Evolutionary conservation across 2,888 invertebrate genomes (phyloP).

Genomic region (Pyralis farinalis): DNA sequence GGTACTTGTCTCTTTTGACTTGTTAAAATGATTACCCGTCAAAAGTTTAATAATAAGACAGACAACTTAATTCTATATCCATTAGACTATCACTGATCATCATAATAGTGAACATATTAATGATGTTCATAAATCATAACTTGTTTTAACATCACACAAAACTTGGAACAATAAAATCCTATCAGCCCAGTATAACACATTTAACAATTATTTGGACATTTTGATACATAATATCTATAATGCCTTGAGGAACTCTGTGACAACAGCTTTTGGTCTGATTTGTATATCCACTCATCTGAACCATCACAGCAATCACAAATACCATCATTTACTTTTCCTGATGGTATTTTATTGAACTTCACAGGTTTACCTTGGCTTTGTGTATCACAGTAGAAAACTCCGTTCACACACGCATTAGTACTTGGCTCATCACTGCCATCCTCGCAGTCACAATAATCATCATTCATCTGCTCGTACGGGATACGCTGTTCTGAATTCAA

Average conservation of each 20-base stretch:
- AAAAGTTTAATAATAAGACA: too few relatives aligned
- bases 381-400: slow-evolving; percentile 89
- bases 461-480: slow-evolving; percentile 82
- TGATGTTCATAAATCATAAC: too few relatives aligned
- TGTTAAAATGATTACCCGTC: too few relatives aligned
- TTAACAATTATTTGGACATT: slow-evolving; percentile 50
- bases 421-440: slow-evolving; percentile 91
- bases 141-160: too few relatives aligned
- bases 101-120: too few relatives aligned
- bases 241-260: slow-evolving; percentile 49
- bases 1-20: too few relatives aligned
- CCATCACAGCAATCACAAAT: slow-evolving; percentile 97
- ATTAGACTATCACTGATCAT: too few relatives aligned
- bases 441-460: slow-evolving; percentile 93
- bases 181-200: too few relatives aligned
- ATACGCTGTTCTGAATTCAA: slow-evolving; percentile 52
- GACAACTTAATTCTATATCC: too few relatives aligned
- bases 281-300: slow-evolving; percentile 88
- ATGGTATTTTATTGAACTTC: slow-evolving; percentile 76
- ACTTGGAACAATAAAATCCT: too few relatives aligned
- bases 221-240: slow-evolving; percentile 49
- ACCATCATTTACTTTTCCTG: slow-evolving; percentile 94
- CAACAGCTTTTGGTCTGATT: slow-evolving; percentile 35
- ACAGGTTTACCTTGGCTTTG: slow-evolving; percentile 63
- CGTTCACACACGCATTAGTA: slow-evolving; percentile 93